Evolutionary conservation across 2,888 invertebrate species (phyloP), one percentile per base, ranked within the genome.

Genomic region (Zelleria hepariella): DNA sequence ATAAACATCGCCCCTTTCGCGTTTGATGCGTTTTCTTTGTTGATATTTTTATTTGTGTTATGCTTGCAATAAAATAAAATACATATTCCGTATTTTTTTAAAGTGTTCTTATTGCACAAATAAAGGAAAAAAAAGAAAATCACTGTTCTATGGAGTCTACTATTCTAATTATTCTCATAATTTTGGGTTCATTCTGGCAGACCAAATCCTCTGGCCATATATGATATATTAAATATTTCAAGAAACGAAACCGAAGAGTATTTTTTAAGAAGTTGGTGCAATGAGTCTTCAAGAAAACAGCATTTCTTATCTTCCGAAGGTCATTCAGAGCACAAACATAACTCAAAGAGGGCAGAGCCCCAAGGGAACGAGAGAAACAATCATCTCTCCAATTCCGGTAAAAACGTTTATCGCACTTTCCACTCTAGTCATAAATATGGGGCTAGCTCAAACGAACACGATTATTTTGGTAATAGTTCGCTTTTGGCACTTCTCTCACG

Each of bases 391-490:
- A 78, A 72, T 82, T 84, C 81, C 77, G 77, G 80, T 81, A 80
- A 79, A 79, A 83, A 78, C 76, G 77, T 84, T 88, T 89, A 89
- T 89, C 89, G 77, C 77, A 64, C 66, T 68, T 71, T 75, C 77
- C 88, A 89, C 84, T 80, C 86, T 75, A 74, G 74, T 75, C 83
- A 84, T 87, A 87, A 88, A 88, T 86, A 85, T 73, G 68, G 71
- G 64, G 73, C 73, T 72, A 68, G 72, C 32, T 74, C 68, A 72
- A 74, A 85, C 82, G 82, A 82, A 83, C 84, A 84, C 79, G 80
- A 75, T 78, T 80, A 80, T 82, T 72, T 15, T 24, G 57, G 18
- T 51, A 49, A 49, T 51, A n/a, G 5, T 42, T 20, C 49, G 3
- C 52, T 42, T 57, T 58, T 62, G 59, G 32, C 32, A 49, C 49